These are phyloP conservation scores for Orthosia incerta DNA, from an alignment of 2,888 invertebrate species.

Conservation along the genomic window DNA sequence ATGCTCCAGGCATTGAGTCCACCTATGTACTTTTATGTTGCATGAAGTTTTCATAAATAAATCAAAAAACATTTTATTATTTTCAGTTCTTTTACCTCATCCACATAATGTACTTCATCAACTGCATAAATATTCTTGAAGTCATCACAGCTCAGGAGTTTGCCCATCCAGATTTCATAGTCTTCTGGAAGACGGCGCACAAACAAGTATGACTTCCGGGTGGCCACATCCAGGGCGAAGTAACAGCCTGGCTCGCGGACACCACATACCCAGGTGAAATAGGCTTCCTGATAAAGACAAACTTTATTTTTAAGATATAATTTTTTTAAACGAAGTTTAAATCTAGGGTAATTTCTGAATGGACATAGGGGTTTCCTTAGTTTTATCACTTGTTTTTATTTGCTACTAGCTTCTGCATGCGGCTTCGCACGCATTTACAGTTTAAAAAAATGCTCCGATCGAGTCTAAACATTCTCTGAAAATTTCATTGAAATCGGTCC, in stretches of 20 bases:
- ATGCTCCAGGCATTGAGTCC: no score
- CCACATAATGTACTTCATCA: slow-evolving; percentile 95
- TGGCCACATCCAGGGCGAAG: slow-evolving; percentile 95
- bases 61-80: no score
- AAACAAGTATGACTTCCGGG: slow-evolving; percentile 94
- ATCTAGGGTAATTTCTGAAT: no score
- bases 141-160: slow-evolving; percentile 93
- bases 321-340: no score
- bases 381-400: neutral
- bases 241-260: slow-evolving; percentile 98
- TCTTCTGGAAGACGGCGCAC: slow-evolving; percentile 96
- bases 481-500: no score
- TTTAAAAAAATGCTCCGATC: no score
- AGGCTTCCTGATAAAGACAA: slow-evolving; percentile 94
- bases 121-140: slow-evolving; percentile 95
- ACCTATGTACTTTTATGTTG: no score
- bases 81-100: slow-evolving; percentile 91
- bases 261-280: slow-evolving; percentile 99
- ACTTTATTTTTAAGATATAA: neutral
- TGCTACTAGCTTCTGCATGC: no score
- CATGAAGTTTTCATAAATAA: no score
- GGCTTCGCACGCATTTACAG: no score
- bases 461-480: no score
- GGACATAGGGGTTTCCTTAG: neutral
- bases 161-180: slow-evolving; percentile 99